Evolutionary conservation across 2,797 vertebrate genomes (phyloP).

Genomic region (Gallirallus australis): DNA sequence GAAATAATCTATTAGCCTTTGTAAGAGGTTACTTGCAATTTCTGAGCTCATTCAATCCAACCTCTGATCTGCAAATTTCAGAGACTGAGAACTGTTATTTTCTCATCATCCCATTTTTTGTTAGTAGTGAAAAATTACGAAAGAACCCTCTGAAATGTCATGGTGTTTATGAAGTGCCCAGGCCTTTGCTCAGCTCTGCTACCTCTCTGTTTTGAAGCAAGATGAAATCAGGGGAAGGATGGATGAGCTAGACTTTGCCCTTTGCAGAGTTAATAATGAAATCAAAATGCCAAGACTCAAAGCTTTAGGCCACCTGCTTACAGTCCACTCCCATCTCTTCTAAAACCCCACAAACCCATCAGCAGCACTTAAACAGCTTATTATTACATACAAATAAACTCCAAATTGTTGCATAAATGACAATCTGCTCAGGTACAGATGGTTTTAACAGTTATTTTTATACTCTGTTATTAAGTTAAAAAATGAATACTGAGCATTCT

Average conservation of each 20-base stretch:
- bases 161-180: not conserved
- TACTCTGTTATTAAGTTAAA: slow-evolving; percentile 8
- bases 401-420: slow-evolving; percentile 39
- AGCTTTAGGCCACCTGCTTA: not conserved
- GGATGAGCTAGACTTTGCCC: not conserved
- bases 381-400: slow-evolving; percentile 9
- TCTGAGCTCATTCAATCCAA: not conserved
- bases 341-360: not conserved
- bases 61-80: not conserved
- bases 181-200: not conserved
- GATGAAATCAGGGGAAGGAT: not conserved
- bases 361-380: slow-evolving; percentile 1
- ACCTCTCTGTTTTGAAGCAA: not conserved
- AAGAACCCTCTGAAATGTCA: not conserved
- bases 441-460: slow-evolving; percentile 53
- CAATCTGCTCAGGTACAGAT: slow-evolving; percentile 67
- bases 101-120: not conserved
- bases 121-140: not conserved
- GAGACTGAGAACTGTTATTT: not conserved
- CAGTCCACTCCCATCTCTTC: not conserved
- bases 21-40: not conserved
- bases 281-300: not conserved
- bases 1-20: not conserved
- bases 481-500: not conserved
- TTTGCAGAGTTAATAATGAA: not conserved